Evolutionary conservation across 1,140 invertebrate genomes (phyloP).

Genomic region (Polypedilum vanderplanki): DNA sequence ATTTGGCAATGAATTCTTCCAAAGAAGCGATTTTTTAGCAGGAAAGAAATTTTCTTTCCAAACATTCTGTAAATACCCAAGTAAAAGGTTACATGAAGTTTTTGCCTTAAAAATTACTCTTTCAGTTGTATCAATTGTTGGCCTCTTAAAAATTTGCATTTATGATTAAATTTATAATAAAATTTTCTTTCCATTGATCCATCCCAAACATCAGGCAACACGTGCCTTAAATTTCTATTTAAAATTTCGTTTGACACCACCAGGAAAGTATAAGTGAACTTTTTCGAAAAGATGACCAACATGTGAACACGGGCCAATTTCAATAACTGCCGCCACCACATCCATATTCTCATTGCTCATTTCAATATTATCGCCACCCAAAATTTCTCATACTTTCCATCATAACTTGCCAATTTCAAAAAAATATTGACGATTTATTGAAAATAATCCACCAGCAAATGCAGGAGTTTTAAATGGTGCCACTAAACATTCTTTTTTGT

Average conservation of each 20-base stretch:
- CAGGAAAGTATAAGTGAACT: constrained; percentile 88
- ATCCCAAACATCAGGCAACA: constrained; percentile 88
- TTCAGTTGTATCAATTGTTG: constrained; percentile 57
- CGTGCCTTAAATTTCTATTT: constrained; percentile 84
- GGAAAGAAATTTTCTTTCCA: constrained; percentile 89
- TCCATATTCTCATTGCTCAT: constrained; percentile 89
- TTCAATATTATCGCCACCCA: constrained; percentile 96
- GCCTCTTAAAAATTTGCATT: constrained; percentile 29
- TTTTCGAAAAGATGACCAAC: constrained; percentile 95
- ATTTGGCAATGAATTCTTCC: constrained; percentile 57
- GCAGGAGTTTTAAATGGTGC: constrained; percentile 82
- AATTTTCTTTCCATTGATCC: constrained; percentile 91
- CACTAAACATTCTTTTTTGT: constrained; percentile 56
- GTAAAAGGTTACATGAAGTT: constrained; percentile 84
- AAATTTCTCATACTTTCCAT: constrained; percentile 83
- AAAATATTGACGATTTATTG: constrained; percentile 83
- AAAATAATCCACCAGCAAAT: constrained; percentile 95
- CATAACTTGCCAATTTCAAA: constrained; percentile 86
- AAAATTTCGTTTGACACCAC: constrained; percentile 76
- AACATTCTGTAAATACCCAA: constrained; percentile 93
- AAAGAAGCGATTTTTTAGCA: constrained; percentile 69
- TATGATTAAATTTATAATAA: constrained; percentile 72
- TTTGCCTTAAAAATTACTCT: constrained; percentile 66
- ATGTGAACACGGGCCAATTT: constrained; percentile 93
- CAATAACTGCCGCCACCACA: constrained; percentile 91